Evolutionary conservation across 2,797 vertebrate genomes (phyloP).

Genomic region (Hylomyscus alleni): DNA sequence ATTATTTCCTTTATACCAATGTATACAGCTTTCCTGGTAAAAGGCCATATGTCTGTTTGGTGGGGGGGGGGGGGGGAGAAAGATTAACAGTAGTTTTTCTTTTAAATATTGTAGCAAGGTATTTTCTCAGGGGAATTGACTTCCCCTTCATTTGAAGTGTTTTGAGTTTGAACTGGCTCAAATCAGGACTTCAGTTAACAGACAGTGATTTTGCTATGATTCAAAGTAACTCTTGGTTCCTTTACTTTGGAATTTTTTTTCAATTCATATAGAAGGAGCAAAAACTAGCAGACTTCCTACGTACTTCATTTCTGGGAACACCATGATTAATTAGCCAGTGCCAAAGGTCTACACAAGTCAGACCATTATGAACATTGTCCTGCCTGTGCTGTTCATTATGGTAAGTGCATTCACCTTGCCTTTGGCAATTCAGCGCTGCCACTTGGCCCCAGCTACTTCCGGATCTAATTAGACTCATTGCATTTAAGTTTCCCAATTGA

Average conservation of each 20-base stretch:
- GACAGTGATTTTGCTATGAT: background rate
- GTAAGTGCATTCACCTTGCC: slow-evolving; percentile 9
- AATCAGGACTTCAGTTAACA: background rate
- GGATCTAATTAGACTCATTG: background rate
- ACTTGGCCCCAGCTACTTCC: background rate
- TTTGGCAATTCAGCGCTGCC: background rate
- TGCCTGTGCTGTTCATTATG: background rate
- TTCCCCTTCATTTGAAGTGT: background rate
- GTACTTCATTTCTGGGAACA: slow-evolving; percentile 12
- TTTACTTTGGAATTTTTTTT: background rate
- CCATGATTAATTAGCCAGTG: slow-evolving; percentile 19
- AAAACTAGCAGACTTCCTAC: background rate
- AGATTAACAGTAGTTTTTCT: background rate
- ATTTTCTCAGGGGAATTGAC: background rate
- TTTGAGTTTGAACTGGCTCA: background rate
- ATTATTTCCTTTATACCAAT: background rate
- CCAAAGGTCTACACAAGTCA: background rate
- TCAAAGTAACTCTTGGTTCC: background rate
- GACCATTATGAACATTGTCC: background rate
- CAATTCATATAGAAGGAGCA: background rate
- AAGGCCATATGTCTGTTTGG: background rate
- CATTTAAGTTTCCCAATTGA: background rate
- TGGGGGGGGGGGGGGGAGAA: background rate
- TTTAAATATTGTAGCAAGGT: background rate
- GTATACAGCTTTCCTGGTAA: background rate